Base-by-base conservation (phyloP, 2,113 vertebrate genomes). In the Ciconia stormi region DNA sequence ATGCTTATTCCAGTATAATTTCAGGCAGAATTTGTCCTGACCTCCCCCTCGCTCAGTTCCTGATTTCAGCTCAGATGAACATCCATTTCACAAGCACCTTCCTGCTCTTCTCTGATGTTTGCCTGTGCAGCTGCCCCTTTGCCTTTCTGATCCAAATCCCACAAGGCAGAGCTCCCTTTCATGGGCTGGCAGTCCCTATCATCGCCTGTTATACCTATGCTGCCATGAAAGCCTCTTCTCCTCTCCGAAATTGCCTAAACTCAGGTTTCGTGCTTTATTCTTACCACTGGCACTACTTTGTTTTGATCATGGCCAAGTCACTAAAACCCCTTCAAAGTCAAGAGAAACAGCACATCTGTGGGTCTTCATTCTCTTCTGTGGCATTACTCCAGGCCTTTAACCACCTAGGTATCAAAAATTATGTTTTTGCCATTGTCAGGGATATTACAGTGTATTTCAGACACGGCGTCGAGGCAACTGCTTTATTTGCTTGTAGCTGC, bases 381-480 rank as follows among this genome's bases (percentile, higher is more conserved):
- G 34, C 49, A 26, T 52, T 69, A 18, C 12, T 84, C 50, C 72
- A 87, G 32, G 25, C 15, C 55, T 95, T 81, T 83, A 65, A 81
- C 49, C 29, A 73, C 67, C 29, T 18, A 72, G 10, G 36, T 25
- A 84, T 23, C 34, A 90, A 92, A 96, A 95, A 65, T 34, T 14
- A 66, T 40, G 27, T 0, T 36, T 84, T 89, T 81, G 23, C 59
- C 30, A 65, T 69, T 78, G 20, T 78, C 34, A 34, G 36, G 63
- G 44, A 23, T 56, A 84, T 73, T 70, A 52, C 7, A 40, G 17
- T 17, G 21, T 81, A 73, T 96, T 95, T 95, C 82, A 89, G 59
- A 17, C 23, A 3, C n/a, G 34, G 9, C 8, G 2, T 65, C 14
- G 34, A 89, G 23, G 58, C 17, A 91, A 18, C 11, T 40, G 30